Evolutionary conservation across 2,888 invertebrate species (phyloP).

Genomic region (Spisula solida): DNA sequence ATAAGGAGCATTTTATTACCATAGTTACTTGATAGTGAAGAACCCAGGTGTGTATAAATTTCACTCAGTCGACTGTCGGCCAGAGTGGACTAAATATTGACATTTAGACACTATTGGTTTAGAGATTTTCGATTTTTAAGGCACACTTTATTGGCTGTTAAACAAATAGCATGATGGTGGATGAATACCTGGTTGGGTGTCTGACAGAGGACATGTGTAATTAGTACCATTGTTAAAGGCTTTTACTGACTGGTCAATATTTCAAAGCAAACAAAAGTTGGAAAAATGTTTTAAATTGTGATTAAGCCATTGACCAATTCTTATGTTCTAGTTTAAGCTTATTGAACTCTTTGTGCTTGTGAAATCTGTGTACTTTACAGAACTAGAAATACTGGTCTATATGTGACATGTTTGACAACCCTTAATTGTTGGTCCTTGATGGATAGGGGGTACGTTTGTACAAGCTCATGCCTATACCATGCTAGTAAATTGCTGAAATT

Average conservation of each 20-base stretch:
- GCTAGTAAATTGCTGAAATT: too few relatives aligned
- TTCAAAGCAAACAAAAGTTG: conserved; percentile 47
- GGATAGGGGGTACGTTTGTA: too few relatives aligned
- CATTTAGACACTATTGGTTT: conserved; percentile 18
- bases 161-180: conserved; percentile 40
- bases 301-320: conserved; percentile 39
- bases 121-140: conserved; percentile 19
- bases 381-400: neutral
- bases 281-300: conserved; percentile 63
- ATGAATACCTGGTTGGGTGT: neutral
- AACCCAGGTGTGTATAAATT: conserved; percentile 42
- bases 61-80: neutral
- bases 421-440: neutral
- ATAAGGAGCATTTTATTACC: conserved; percentile 61
- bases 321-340: neutral
- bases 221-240: conserved; percentile 52
- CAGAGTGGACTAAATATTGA: conserved; percentile 48
- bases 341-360: neutral
- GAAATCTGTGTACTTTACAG: conserved; percentile 3
- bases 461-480: too few relatives aligned
- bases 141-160: conserved; percentile 37
- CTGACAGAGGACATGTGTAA: conserved; percentile 34
- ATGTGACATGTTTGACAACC: neutral
- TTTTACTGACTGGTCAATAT: conserved; percentile 43
- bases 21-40: conserved; percentile 49